These are phyloP conservation scores for Scrobipalpa atriplicella DNA, from an alignment of 2,888 invertebrate species.

Conservation along the genomic window DNA sequence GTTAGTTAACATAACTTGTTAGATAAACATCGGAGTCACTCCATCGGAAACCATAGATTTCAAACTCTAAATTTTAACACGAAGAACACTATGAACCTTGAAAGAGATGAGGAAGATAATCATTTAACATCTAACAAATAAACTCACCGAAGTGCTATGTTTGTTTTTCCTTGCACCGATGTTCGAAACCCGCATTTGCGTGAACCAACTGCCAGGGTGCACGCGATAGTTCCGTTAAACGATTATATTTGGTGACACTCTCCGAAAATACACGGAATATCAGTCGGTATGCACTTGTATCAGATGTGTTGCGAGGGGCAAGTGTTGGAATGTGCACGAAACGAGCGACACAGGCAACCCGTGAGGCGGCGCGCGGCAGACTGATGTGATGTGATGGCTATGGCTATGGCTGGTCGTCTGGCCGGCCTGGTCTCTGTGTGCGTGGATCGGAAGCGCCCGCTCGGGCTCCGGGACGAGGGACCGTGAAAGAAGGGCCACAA, in stretches of 20 bases:
- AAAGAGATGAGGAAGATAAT: slow-evolving; percentile 44
- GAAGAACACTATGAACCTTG: slow-evolving; percentile 16
- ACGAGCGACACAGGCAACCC: slow-evolving; percentile 53
- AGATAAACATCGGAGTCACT: slow-evolving; percentile 4
- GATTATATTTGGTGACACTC: slow-evolving; percentile 51
- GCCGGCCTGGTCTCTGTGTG: slow-evolving; percentile 19
- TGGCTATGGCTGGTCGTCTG: slow-evolving; percentile 34
- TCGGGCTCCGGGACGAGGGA: slow-evolving; percentile 52
- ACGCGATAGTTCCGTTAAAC: slow-evolving; percentile 57
- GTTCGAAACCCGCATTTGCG: slow-evolving; percentile 66
- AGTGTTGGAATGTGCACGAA: slow-evolving; percentile 46
- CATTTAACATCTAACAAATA: slow-evolving; percentile 50
- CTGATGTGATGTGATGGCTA: slow-evolving; percentile 51
- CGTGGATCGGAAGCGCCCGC: slow-evolving; percentile 41
- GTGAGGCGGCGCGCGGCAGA: slow-evolving; percentile 63
- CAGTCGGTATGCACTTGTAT: slow-evolving; percentile 56
- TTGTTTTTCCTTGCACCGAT: slow-evolving; percentile 69
- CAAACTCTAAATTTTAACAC: not conserved
- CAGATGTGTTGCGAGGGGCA: slow-evolving; percentile 52
- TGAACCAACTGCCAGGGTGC: slow-evolving; percentile 49
- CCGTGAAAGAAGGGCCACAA: slow-evolving; percentile 60
- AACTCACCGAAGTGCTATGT: slow-evolving; percentile 76
- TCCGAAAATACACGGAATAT: slow-evolving; percentile 57
- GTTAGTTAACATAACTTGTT: slow-evolving; percentile 49
- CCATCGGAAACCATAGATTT: slow-evolving; percentile 3